Evolutionary conservation across 2,888 invertebrate species (phyloP).

Genomic region (Lysandra coridon): DNA sequence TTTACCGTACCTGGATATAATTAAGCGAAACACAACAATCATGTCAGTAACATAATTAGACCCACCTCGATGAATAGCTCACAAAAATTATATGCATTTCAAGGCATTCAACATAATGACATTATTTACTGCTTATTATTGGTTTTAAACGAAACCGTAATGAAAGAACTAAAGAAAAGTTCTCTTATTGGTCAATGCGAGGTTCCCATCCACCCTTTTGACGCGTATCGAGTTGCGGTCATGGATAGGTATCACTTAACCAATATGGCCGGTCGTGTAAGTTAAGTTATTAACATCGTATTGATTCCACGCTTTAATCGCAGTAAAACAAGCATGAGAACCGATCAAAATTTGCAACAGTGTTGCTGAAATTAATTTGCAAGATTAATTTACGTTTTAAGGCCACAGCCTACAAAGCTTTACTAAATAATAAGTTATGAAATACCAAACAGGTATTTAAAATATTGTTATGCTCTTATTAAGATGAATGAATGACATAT

Average conservation of each 20-base stretch:
- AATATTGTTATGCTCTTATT: too few species aligned
- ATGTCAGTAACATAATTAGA: slow-evolving; percentile 17
- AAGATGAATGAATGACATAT: too few species aligned
- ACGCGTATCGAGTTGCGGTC: slow-evolving; percentile 49
- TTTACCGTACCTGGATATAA: not conserved
- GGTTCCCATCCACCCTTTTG: slow-evolving; percentile 50
- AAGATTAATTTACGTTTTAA: not conserved
- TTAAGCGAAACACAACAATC: not conserved
- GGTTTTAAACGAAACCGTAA: slow-evolving; percentile 28
- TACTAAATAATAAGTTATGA: too few species aligned
- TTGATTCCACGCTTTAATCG: slow-evolving; percentile 16
- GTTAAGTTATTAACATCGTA: slow-evolving; percentile 29
- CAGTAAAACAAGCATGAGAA: not conserved
- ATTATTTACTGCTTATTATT: slow-evolving; percentile 15
- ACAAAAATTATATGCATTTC: slow-evolving; percentile 19
- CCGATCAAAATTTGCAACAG: not conserved
- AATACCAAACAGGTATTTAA: too few species aligned
- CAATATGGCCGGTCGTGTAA: slow-evolving; percentile 50
- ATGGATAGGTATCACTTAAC: slow-evolving; percentile 54
- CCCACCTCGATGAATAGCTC: slow-evolving; percentile 11
- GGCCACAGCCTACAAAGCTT: not conserved
- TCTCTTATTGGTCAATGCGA: slow-evolving; percentile 48
- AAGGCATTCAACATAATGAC: slow-evolving; percentile 22
- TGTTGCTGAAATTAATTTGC: not conserved
- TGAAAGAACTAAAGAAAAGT: slow-evolving; percentile 32